These are phyloP conservation scores for Neodontobutis hainanensis DNA, from an alignment of 2,113 vertebrate species.

Conservation along the genomic window DNA sequence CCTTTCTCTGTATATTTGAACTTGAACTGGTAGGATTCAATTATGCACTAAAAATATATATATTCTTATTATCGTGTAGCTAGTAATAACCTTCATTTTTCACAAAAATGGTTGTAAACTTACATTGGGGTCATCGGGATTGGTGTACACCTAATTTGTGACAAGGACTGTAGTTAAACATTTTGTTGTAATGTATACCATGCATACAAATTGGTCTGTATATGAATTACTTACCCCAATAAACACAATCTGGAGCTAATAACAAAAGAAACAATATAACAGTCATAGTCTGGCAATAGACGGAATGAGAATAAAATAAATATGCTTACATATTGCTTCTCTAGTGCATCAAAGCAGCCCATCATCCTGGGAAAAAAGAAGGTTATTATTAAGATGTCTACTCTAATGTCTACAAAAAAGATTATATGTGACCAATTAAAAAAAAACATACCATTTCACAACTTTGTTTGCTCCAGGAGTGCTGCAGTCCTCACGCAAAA, in stretches of 20 bases:
- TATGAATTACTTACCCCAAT: slow-evolving; percentile 76
- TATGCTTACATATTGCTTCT: slow-evolving; percentile 91
- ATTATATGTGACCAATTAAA: no score
- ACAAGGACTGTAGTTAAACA: not conserved
- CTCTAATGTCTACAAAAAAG: no score
- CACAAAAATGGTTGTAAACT: slow-evolving; percentile 33
- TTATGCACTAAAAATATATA: slow-evolving; percentile 82
- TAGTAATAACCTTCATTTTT: not conserved
- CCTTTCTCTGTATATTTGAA: slow-evolving; percentile 88
- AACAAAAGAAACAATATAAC: slow-evolving; percentile 22
- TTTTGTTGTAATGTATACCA: not conserved
- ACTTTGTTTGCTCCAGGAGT: slow-evolving; percentile 87
- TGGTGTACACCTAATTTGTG: slow-evolving; percentile 74
- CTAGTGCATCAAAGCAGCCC: slow-evolving; percentile 93
- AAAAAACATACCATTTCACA: slow-evolving; percentile 87
- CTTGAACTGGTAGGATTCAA: slow-evolving; percentile 96
- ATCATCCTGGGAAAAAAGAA: slow-evolving; percentile 85
- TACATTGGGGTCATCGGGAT: slow-evolving; percentile 78
- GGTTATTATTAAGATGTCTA: not conserved
- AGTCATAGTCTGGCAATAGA: not conserved
- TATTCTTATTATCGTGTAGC: not conserved
- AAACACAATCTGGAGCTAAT: slow-evolving; percentile 79
- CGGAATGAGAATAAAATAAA: not conserved
- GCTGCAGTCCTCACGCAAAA: slow-evolving; percentile 86
- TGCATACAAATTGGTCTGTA: not conserved